phyloP scores from a whole-genome alignment of 1,140 invertebrate species.

The Homarus americanus region DNA sequence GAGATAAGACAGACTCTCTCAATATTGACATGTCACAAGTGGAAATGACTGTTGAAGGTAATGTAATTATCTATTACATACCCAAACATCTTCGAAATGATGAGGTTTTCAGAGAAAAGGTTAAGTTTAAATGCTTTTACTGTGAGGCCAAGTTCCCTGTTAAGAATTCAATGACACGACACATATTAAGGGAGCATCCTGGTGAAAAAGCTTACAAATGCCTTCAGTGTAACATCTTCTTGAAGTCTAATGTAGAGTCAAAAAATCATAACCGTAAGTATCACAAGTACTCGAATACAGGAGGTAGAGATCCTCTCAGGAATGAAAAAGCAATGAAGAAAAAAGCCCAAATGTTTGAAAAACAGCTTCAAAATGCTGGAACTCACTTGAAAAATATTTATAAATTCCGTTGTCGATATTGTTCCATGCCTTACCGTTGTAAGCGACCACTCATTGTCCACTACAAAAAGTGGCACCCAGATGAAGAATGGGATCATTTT shows the following conservation, averaged over 20 bases:
- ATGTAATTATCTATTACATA: slow-evolving; percentile 48
- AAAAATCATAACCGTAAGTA: slow-evolving; percentile 67
- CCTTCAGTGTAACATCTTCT: slow-evolving; percentile 57
- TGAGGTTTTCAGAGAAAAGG: slow-evolving; percentile 54
- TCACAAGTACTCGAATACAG: slow-evolving; percentile 62
- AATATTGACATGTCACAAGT: slow-evolving; percentile 56
- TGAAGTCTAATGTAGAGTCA: slow-evolving; percentile 63
- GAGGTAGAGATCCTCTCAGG: slow-evolving; percentile 49
- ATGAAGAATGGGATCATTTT: slow-evolving; percentile 64
- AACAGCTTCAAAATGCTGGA: slow-evolving; percentile 24
- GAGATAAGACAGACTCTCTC: neutral
- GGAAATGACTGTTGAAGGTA: slow-evolving; percentile 50
- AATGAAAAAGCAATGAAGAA: slow-evolving; percentile 67
- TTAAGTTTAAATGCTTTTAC: slow-evolving; percentile 65
- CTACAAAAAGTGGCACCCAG: slow-evolving; percentile 61
- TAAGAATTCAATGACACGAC: slow-evolving; percentile 69
- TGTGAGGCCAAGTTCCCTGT: slow-evolving; percentile 66
- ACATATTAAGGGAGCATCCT: slow-evolving; percentile 59
- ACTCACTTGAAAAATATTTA: slow-evolving; percentile 12
- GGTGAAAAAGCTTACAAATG: slow-evolving; percentile 63
- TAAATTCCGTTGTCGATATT: slow-evolving; percentile 62
- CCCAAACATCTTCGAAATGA: slow-evolving; percentile 64
- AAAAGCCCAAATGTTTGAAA: slow-evolving; percentile 15
- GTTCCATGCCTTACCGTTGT: slow-evolving; percentile 48
- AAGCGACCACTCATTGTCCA: slow-evolving; percentile 58